Conservation (phyloP, 1,140 invertebrate species). For the Ceratoteleas bidentatus region DNA sequence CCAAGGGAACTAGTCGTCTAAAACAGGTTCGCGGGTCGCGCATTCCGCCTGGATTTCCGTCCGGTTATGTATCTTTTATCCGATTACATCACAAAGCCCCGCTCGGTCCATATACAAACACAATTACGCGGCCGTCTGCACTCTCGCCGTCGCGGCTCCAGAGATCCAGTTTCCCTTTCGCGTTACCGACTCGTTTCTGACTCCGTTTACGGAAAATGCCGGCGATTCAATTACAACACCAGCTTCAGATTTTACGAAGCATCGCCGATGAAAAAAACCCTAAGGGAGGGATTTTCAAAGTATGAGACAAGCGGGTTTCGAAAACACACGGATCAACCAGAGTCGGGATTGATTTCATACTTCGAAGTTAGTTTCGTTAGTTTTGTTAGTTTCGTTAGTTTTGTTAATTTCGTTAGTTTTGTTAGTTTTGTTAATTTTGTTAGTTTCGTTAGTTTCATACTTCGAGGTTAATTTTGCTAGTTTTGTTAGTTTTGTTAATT, state of each 20-base stretch:
- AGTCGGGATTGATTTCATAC: too few relatives aligned
- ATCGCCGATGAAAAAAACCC: slow-evolving; percentile 25
- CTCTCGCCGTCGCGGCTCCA: slow-evolving; percentile 38
- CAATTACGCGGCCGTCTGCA: slow-evolving; percentile 22
- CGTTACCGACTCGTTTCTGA: slow-evolving; percentile 36
- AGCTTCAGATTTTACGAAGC: slow-evolving; percentile 20
- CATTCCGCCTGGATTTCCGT: slow-evolving; percentile 59
- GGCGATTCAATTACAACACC: slow-evolving; percentile 53
- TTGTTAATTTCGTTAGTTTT: too few relatives aligned
- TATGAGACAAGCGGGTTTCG: too few relatives aligned
- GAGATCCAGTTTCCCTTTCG: slow-evolving; percentile 64
- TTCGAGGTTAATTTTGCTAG: too few relatives aligned
- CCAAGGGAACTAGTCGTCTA: slow-evolving; percentile 58
- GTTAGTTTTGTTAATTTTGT: too few relatives aligned
- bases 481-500: too few relatives aligned
- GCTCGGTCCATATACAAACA: not conserved
- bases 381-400: too few relatives aligned
- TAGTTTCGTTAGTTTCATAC: too few relatives aligned
- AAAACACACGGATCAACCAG: too few relatives aligned
- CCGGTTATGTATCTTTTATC: slow-evolving; percentile 62
- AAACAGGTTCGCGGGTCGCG: slow-evolving; percentile 53
- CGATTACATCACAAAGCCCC: slow-evolving; percentile 51
- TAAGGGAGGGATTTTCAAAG: too few relatives aligned
- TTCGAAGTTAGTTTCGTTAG: too few relatives aligned
- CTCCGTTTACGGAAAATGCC: slow-evolving; percentile 56